These are phyloP conservation scores for Chamaetylas fuelleborni DNA, from an alignment of 2,113 vertebrate genomes.

Conservation along the genomic window DNA sequence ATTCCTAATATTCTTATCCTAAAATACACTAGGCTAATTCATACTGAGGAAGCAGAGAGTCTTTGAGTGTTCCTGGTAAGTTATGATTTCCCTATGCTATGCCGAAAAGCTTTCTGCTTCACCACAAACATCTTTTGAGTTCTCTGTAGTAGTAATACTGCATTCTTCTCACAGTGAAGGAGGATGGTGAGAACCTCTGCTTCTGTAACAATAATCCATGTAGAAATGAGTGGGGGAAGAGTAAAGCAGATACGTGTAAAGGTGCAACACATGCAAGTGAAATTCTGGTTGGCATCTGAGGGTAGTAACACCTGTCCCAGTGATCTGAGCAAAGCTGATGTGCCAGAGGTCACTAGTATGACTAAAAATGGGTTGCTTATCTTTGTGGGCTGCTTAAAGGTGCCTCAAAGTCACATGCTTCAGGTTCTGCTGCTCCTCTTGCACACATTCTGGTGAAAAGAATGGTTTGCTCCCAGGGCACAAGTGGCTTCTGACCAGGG, in stretches of 20 bases:
- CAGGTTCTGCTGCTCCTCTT: not conserved
- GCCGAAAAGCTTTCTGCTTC: not conserved
- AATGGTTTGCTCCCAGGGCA: not conserved
- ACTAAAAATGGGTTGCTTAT: not conserved
- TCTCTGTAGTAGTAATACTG: not conserved
- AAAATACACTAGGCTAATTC: not conserved
- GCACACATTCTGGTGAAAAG: not conserved
- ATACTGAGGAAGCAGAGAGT: not conserved
- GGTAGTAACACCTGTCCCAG: not conserved
- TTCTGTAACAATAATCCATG: not conserved
- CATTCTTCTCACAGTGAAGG: not conserved
- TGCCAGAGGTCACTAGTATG: not conserved
- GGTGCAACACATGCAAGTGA: not conserved
- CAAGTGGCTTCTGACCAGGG: not conserved
- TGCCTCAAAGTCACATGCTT: not conserved
- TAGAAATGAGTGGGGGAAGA: not conserved
- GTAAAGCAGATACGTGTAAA: accelerated
- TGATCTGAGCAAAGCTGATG: not conserved
- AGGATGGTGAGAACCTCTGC: not conserved
- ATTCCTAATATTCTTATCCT: not conserved
- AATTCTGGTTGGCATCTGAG: not conserved
- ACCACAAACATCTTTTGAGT: not conserved
- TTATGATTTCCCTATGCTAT: not conserved
- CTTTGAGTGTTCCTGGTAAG: not conserved
- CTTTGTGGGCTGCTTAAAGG: not conserved